A percentile compares a stretch with the other conserved stretches of the same genome.
Evolutionary conservation across 2,797 vertebrate genomes (phyloP).

Genomic region (Coregonus sp.): DNA sequence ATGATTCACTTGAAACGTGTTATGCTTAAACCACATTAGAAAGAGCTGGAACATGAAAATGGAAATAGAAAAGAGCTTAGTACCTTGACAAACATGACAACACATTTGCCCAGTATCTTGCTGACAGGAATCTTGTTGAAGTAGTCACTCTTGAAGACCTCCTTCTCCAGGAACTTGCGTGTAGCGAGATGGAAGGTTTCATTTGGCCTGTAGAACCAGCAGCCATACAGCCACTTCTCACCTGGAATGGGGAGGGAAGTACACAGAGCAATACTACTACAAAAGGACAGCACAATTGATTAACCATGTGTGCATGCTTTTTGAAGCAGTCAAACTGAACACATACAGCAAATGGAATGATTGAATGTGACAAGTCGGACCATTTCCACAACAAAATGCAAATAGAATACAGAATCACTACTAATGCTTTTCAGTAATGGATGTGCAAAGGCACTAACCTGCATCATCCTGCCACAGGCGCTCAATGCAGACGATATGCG

Average conservation of each 20-base stretch:
- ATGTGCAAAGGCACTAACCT: constrained; percentile 71
- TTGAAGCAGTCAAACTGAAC: not conserved
- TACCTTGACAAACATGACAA: constrained; percentile 99
- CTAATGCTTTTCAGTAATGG: not conserved
- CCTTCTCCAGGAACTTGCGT: constrained; percentile 96
- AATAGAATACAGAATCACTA: not conserved
- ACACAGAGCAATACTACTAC: not conserved
- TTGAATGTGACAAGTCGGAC: not conserved
- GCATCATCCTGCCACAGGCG: constrained; percentile 95
- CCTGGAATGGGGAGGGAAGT: constrained; percentile 67
- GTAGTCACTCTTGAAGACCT: constrained; percentile 98
- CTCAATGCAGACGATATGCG: constrained; percentile 97
- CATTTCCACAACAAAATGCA: not conserved
- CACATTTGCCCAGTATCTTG: constrained; percentile 98
- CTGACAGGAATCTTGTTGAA: constrained; percentile 97
- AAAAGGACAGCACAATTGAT: not conserved
- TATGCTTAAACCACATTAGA: not conserved
- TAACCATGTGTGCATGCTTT: not conserved
- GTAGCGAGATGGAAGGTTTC: constrained; percentile 98
- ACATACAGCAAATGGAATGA: not conserved
- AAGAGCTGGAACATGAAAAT: not conserved
- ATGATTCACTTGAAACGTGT: not conserved
- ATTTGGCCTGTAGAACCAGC: constrained; percentile 98
- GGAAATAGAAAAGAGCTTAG: not conserved
- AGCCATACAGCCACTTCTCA: constrained; percentile 97